Evolutionary conservation across 2,797 vertebrate species (phyloP).

Genomic region (Chloroceryle inda): DNA sequence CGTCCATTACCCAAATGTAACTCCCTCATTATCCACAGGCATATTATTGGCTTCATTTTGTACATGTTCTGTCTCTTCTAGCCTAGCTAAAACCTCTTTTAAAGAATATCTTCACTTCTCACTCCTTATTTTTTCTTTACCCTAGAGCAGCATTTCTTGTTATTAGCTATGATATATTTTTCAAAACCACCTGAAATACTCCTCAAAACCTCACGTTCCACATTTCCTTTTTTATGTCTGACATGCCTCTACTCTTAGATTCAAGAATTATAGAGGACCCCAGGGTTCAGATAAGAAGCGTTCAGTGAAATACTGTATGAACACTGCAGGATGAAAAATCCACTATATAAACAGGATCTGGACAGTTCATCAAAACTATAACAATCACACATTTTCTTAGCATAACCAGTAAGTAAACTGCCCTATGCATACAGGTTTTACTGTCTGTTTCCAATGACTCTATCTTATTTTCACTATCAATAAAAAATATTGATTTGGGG

Average conservation of each 20-base stretch:
- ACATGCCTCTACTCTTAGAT: background rate
- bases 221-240: constrained; percentile 25
- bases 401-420: constrained; percentile 46
- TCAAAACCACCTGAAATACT: constrained; percentile 18
- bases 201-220: constrained; percentile 2
- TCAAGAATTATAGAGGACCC: background rate
- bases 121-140: background rate
- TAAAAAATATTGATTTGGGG: constrained; percentile 58
- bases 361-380: background rate
- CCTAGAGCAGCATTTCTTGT: constrained; percentile 28
- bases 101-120: constrained; percentile 2
- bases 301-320: background rate
- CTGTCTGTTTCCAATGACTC: constrained; percentile 22
- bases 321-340: background rate
- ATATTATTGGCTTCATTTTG: constrained; percentile 15
- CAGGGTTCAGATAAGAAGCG: constrained; percentile 2
- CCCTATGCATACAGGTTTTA: constrained; percentile 1
- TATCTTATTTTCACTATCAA: constrained; percentile 50
- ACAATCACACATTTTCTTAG: background rate
- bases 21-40: constrained; percentile 27
- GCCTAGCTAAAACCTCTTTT: constrained; percentile 18
- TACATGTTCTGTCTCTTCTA: background rate
- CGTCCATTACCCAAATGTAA: background rate
- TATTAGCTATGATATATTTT: constrained; percentile 29
- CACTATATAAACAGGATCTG: background rate